A percentile compares a stretch with the other conserved stretches of the same genome.
Conservation (phyloP, 2,797 vertebrate genomes). For the Columba guinea region DNA sequence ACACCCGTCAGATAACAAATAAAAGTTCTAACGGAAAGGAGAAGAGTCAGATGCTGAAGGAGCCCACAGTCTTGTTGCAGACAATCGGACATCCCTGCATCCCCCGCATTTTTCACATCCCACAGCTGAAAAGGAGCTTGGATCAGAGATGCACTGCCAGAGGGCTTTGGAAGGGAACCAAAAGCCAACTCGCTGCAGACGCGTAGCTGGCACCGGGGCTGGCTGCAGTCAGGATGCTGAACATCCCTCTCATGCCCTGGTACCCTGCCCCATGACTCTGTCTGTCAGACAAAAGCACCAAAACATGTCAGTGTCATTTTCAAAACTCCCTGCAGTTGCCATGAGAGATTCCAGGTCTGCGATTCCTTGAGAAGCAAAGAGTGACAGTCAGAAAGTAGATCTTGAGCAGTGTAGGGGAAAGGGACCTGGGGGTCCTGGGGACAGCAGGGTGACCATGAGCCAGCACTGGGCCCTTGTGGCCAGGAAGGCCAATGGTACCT, state of each 20-base stretch:
- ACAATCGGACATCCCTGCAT: not conserved
- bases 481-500: too few relatives aligned
- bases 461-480: too few relatives aligned
- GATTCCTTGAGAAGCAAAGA: not conserved
- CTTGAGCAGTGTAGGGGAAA: too few relatives aligned
- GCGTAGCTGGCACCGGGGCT: not conserved
- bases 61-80: not conserved
- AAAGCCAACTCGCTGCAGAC: not conserved
- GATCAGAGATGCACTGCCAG: not conserved
- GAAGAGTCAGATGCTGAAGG: not conserved
- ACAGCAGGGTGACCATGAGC: too few relatives aligned
- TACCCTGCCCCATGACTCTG: fast-evolving
- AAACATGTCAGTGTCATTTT: not conserved
- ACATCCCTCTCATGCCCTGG: not conserved
- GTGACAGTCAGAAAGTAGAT: not conserved
- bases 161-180: not conserved
- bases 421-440: too few relatives aligned
- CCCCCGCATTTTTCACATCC: not conserved
- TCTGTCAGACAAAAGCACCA: not conserved
- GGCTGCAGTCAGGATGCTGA: not conserved
- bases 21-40: not conserved
- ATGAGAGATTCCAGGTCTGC: not conserved
- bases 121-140: not conserved
- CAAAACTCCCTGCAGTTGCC: not conserved
- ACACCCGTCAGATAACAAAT: not conserved